A percentile compares a stretch with the other conserved stretches of the same genome.
Evolutionary conservation across 2,888 invertebrate species (phyloP).

Genomic region (Caenorhabditis sulstoni): DNA sequence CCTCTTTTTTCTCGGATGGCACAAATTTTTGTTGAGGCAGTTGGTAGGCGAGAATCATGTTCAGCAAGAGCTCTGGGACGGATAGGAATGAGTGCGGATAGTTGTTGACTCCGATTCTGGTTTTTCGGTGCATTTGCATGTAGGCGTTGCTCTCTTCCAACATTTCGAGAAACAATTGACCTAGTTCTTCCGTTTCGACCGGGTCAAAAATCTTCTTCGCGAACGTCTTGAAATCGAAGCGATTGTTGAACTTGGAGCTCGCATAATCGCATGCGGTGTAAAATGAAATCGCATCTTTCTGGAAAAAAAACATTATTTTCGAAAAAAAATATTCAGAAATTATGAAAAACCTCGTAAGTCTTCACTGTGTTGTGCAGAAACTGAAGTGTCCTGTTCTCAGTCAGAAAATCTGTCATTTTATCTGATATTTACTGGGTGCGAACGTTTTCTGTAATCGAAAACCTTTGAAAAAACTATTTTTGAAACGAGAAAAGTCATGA

Average conservation of each 20-base stretch:
- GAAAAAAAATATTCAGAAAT: background rate
- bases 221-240: slow-evolving; percentile 43
- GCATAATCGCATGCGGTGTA: slow-evolving; percentile 19
- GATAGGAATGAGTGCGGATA: slow-evolving; percentile 25
- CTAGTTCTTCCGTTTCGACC: slow-evolving; percentile 22
- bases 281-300: slow-evolving; percentile 33
- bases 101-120: slow-evolving; percentile 9
- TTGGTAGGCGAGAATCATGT: slow-evolving; percentile 57
- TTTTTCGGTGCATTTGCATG: slow-evolving; percentile 38
- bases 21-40: slow-evolving; percentile 44
- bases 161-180: slow-evolving; percentile 29
- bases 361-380: slow-evolving; percentile 35
- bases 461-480: too few species aligned
- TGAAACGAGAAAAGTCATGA: too few species aligned
- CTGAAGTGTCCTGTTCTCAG: slow-evolving; percentile 14
- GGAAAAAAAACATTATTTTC: slow-evolving; percentile 12
- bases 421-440: background rate
- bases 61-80: slow-evolving; percentile 42
- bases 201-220: slow-evolving; percentile 46
- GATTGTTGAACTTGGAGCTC: slow-evolving; percentile 32
- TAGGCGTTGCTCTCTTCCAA: slow-evolving; percentile 15
- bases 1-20: slow-evolving; percentile 13
- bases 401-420: slow-evolving; percentile 28
- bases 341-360: slow-evolving; percentile 31
- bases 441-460: background rate